Evolutionary conservation across 1,140 invertebrate genomes (phyloP).

Genomic region (Aphaenogaster floridana): DNA sequence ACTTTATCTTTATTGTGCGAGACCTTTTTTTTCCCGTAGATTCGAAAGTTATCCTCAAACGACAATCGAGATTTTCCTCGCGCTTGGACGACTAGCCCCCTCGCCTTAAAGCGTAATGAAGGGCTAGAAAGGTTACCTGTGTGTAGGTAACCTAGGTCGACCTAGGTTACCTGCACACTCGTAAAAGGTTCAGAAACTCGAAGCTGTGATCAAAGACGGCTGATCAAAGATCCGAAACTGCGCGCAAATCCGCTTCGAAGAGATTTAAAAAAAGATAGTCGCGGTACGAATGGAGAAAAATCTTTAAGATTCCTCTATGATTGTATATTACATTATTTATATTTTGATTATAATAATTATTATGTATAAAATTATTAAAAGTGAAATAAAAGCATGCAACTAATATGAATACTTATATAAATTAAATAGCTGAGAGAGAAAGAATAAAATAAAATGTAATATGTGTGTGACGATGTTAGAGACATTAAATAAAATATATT

Average conservation of each 20-base stretch:
- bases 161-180: background rate
- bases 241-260: background rate
- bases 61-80: conserved; percentile 37
- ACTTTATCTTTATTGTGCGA: conserved; percentile 17
- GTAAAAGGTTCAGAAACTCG: conserved; percentile 41
- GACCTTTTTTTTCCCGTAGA: background rate
- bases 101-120: background rate
- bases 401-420: background rate
- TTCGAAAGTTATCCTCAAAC: conserved; percentile 37
- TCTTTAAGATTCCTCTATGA: background rate
- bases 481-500: background rate
- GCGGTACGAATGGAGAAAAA: background rate
- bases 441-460: background rate
- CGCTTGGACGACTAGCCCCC: conserved; percentile 51
- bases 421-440: background rate
- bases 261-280: conserved; percentile 9
- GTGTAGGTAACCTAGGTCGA: background rate
- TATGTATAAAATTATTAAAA: conserved; percentile 9
- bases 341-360: conserved; percentile 1
- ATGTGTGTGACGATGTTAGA: background rate
- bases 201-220: conserved; percentile 7
- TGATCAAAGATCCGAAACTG: background rate
- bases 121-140: background rate
- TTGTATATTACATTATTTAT: background rate
- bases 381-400: background rate